These are phyloP conservation scores for Pterophyllum scalare DNA, from an alignment of 2,113 vertebrate genomes.

Conservation along the genomic window DNA sequence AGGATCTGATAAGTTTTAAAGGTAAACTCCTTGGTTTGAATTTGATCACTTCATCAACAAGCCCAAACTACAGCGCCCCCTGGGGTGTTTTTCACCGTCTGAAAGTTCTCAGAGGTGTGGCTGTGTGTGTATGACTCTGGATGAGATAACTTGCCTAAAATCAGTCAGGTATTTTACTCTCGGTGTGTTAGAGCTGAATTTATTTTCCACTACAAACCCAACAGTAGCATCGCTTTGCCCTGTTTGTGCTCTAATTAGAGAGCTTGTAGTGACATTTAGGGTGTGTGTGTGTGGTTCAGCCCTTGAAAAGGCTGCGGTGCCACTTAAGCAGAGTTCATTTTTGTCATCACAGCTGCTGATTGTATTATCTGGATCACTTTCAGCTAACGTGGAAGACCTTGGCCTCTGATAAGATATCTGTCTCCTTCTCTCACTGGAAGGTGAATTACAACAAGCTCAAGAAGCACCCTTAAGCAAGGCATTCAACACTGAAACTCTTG, in stretches of 20 bases:
- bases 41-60: background rate
- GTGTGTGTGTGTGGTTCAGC: background rate
- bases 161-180: background rate
- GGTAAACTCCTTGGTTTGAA: background rate
- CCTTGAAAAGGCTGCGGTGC: conserved; percentile 17
- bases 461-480: conserved; percentile 41
- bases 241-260: background rate
- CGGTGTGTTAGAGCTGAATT: background rate
- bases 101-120: background rate
- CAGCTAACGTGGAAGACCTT: conserved; percentile 22
- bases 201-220: background rate
- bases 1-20: background rate
- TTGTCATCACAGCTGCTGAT: conserved; percentile 5
- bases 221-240: background rate
- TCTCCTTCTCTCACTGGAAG: background rate
- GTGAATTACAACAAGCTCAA: background rate
- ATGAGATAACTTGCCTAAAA: background rate
- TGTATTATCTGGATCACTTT: conserved; percentile 42
- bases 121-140: background rate
- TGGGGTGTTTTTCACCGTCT: background rate
- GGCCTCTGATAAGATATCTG: conserved; percentile 49
- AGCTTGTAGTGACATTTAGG: conserved; percentile 11
- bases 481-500: background rate
- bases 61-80: background rate
- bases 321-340: conserved; percentile 23